A percentile compares a stretch with the other conserved stretches of the same genome.
Evolutionary conservation across 2,113 vertebrate species (phyloP).

Genomic region (Noturus placidus): DNA sequence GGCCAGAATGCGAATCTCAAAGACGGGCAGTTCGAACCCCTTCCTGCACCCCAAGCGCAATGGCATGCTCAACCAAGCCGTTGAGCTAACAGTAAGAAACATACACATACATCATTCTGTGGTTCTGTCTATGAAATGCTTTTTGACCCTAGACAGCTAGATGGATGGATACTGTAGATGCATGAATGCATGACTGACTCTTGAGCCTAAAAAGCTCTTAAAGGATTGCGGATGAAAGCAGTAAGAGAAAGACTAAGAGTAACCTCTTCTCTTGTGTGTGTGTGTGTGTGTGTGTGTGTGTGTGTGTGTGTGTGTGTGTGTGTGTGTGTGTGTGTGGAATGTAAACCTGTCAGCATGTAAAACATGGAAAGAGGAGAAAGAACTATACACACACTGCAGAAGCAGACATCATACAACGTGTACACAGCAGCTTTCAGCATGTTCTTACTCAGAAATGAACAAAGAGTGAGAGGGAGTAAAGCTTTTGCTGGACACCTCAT

Average conservation of each 20-base stretch:
- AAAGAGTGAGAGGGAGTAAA: conserved; percentile 1
- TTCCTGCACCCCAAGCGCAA: conserved; percentile 96
- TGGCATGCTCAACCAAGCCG: conserved; percentile 89
- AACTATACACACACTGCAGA: neutral
- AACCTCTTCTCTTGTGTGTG: neutral
- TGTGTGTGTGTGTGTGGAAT: conserved; percentile 42
- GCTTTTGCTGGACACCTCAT: conserved; percentile 27
- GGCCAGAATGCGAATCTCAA: conserved; percentile 92
- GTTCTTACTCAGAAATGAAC: conserved; percentile 30
- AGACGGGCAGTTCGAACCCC: conserved; percentile 84
- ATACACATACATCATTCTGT: neutral
- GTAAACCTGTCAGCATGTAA: neutral
- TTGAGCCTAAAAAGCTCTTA: neutral
- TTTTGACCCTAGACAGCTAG: conserved; percentile 1
- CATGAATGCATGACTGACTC: neutral
- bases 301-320: conserved; percentile 28
- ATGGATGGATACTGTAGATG: neutral
- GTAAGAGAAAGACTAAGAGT: neutral
- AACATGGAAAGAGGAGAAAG: conserved; percentile 17
- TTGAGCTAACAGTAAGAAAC: conserved; percentile 87
- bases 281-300: conserved; percentile 32
- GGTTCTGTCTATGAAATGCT: conserved; percentile 7
- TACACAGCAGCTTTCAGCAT: conserved; percentile 27
- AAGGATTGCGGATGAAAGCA: neutral
- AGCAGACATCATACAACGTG: conserved; percentile 19